phyloP scores from a whole-genome alignment of 1,140 invertebrate genomes.

The Anoplophora glabripennis region DNA sequence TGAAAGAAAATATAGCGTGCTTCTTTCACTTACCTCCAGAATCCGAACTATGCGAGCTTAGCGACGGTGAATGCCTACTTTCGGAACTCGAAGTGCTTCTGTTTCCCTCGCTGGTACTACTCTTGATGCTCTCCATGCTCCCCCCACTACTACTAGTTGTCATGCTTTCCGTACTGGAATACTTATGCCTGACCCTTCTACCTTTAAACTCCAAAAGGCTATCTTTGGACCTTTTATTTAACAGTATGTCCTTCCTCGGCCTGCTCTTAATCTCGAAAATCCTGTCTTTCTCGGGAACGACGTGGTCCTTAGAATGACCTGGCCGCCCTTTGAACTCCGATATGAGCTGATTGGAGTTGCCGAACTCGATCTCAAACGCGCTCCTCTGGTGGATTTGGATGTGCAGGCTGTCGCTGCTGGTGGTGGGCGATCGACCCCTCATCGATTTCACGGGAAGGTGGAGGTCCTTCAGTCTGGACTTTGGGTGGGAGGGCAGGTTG shows the following conservation, averaged over 20 bases:
- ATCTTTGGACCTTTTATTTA: constrained; percentile 64
- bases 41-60: constrained; percentile 81
- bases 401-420: constrained; percentile 59
- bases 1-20: background rate
- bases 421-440: constrained; percentile 57
- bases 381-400: constrained; percentile 36
- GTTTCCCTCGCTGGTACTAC: constrained; percentile 79
- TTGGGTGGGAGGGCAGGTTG: constrained; percentile 67
- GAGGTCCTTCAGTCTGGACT: constrained; percentile 66
- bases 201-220: constrained; percentile 64
- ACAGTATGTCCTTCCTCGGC: constrained; percentile 61
- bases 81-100: constrained; percentile 77
- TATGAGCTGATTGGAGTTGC: constrained; percentile 38
- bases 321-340: constrained; percentile 49
- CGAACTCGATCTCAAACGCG: constrained; percentile 54
- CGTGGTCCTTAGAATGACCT: constrained; percentile 26
- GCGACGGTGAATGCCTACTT: constrained; percentile 71
- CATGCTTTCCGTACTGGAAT: constrained; percentile 82
- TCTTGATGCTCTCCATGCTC: constrained; percentile 78
- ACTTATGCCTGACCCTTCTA: constrained; percentile 64
- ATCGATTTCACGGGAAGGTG: constrained; percentile 64
- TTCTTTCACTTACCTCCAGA: constrained; percentile 61
- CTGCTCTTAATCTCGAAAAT: constrained; percentile 61
- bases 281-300: constrained; percentile 18
- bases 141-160: constrained; percentile 79